Percentiles rank a stretch among this genome's conserved stretches.
These are phyloP conservation scores for Stomatorhinus walkeri DNA, from an alignment of 2,797 vertebrate species.

Conservation along the genomic window DNA sequence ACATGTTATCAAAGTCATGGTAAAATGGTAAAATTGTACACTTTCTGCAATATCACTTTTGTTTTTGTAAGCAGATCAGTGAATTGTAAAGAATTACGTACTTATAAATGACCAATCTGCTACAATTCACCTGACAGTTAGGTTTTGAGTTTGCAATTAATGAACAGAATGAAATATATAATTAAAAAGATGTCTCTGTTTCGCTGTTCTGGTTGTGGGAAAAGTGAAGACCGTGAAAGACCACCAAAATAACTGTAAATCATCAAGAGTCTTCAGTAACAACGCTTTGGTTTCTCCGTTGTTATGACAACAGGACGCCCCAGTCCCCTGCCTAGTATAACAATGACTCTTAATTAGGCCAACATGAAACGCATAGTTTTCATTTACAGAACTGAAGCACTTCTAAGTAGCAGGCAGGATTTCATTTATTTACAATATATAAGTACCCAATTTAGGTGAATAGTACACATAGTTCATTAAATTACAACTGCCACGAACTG, in stretches of 20 bases:
- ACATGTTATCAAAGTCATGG: background rate
- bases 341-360: background rate
- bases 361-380: background rate
- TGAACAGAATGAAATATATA: background rate
- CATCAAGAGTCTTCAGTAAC: background rate
- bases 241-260: background rate
- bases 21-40: background rate
- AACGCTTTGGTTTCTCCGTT: background rate
- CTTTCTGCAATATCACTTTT: background rate
- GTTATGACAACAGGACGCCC: conserved; percentile 12
- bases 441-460: background rate
- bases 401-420: background rate
- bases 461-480: background rate
- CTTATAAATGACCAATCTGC: background rate
- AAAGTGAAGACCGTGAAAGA: background rate
- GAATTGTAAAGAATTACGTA: background rate
- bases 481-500: background rate
- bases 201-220: background rate
- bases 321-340: background rate
- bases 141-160: background rate
- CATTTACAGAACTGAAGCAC: background rate
- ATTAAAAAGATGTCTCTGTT: background rate
- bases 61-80: background rate
- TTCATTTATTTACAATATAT: background rate
- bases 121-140: background rate